Base-by-base conservation (phyloP, 2,113 vertebrate species). In the Ceyx melanurus region DNA sequence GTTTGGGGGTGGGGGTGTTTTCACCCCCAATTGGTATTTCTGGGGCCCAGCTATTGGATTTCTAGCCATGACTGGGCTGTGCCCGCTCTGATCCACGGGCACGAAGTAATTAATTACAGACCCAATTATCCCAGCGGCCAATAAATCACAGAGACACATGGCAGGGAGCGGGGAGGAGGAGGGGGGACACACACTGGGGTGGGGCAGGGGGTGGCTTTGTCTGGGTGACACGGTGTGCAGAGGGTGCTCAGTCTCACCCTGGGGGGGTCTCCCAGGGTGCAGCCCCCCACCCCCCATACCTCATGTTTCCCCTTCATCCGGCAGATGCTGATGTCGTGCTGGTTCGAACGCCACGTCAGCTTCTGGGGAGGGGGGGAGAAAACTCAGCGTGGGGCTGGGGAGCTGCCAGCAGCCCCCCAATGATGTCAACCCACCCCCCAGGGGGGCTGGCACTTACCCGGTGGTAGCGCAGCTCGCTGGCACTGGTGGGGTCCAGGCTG, bases 281-380 rank as follows among this genome's bases (percentile, higher is more conserved):
- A 1, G 61, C 7, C 4, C 81, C 16, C 19, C 42, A 37, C 1
- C 18, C 71, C 95, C 84, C 86, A 71, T 92, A 99, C 99, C 98
- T 99, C 98, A 26, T 98, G 98, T 60, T 99, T 99, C 86, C 99
- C 99, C 96, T 99, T 99, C 99, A 99, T 99, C 64, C 98, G 96
- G 94, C 99, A 99, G 97, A 99, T 98, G 93, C 98, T 97, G 96
- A 99, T 99, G 97, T 99, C 99, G 8, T 99, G 98, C 94, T 98
- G 98, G 90, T 99, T 99, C 1, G 99, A 99, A 91, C 96, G 98
- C 99, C 99, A 99, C 18, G 98, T 99, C 95, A 99, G 97, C 83
- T 99, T 99, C 99, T 99, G 86, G 45, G 28, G 51, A 37, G 29
- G 29, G 67, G 13, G 12, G 45, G 10, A 71, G 23, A 31, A 28